Evolutionary conservation across 2,888 invertebrate genomes (phyloP).

Genomic region (Thysanoteuthis rhombus): DNA sequence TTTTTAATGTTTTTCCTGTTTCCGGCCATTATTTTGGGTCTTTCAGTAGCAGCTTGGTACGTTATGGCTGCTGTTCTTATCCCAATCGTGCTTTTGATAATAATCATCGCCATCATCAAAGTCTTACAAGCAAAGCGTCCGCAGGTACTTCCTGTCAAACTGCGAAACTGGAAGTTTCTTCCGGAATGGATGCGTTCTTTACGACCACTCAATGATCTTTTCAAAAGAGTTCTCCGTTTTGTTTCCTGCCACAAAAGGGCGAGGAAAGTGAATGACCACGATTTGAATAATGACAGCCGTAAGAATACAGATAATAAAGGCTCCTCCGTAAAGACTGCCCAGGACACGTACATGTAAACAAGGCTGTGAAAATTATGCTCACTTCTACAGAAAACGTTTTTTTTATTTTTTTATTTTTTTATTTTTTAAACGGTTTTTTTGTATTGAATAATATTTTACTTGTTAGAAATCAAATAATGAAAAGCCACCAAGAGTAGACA

Average conservation of each 20-base stretch:
- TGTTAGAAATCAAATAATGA: too few relatives aligned
- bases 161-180: constrained; percentile 63
- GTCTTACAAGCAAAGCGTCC: constrained; percentile 56
- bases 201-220: constrained; percentile 50
- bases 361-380: too few relatives aligned
- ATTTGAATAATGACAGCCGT: not conserved
- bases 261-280: too few relatives aligned
- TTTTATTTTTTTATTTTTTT: too few relatives aligned
- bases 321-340: not conserved
- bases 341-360: not conserved
- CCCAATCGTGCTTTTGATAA: constrained; percentile 48
- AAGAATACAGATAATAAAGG: not conserved
- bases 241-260: not conserved
- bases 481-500: too few relatives aligned
- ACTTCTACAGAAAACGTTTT: too few relatives aligned
- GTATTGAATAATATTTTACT: too few relatives aligned
- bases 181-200: constrained; percentile 59
- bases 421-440: too few relatives aligned
- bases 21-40: constrained; percentile 56
- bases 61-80: constrained; percentile 57
- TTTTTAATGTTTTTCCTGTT: constrained; percentile 60
- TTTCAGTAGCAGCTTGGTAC: constrained; percentile 57
- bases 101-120: constrained; percentile 58
- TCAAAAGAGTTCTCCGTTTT: not conserved
- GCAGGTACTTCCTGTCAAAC: constrained; percentile 48